Evolutionary conservation across 2,113 vertebrate species (phyloP), one percentile per base, ranked within the genome.

Genomic region (Eleginops maclovinus): DNA sequence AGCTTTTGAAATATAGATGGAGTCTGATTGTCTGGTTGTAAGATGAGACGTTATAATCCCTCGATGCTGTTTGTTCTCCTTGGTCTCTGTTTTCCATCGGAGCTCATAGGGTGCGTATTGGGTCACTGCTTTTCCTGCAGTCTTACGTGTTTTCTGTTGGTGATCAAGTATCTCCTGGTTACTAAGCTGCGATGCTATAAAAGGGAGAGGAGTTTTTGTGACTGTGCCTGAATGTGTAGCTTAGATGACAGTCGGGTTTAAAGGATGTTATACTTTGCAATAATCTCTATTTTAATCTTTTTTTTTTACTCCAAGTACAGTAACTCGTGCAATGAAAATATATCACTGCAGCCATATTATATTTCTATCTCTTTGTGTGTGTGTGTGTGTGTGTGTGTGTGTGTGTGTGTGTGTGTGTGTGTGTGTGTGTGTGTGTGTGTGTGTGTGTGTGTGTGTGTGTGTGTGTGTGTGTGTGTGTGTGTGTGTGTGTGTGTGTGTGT

Each of bases 1-100:
- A 13, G 84, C 86, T 67, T 77, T 61, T 93, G 75, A 90, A 93
- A 93, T 87, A 93, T 91, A 89, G 74, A 93, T 92, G 86, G 72
- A 82, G 65, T 77, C 81, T 90, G 90, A 90, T 92, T 92, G 87
- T 89, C 76, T 81, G 72, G 10, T 44, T 49, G 92, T 91, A 93
- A 93, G 86, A 87, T 55, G 91, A 93, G 85, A 81, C 71, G 71
- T 69, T 71, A 64, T 75, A 46, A 84, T 74, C 77, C 75, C 74
- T 84, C 15, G 72, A 75, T 84, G 83, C 77, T 51, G 82, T 88
- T 92, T 91, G 89, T 91, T 85, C 77, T 79, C 71, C 0, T 60
- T 56, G 77, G 46, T 75, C 69, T 85, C 76, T 70, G 64, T 75
- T 88, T 90, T 88, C 87, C 82, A 75, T 85, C 64, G 8, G 61